Conservation (phyloP, 2,797 vertebrate genomes). For the Xerus rutilus region DNA sequence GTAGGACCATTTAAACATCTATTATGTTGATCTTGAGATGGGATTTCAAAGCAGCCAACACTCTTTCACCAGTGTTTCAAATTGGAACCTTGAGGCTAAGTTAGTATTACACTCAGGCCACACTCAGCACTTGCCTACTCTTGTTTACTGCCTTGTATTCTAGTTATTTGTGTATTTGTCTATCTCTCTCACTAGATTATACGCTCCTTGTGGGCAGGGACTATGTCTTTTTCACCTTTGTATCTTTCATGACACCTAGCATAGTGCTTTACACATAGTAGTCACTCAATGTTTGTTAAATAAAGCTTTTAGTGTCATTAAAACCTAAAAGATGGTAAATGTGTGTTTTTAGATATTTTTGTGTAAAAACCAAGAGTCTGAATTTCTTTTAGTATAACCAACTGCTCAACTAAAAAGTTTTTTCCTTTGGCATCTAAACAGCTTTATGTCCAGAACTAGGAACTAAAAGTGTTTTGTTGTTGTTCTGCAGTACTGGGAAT, state of each 20-base stretch:
- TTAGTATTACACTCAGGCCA: conserved; percentile 79
- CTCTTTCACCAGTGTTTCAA: conserved; percentile 65
- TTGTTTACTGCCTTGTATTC: conserved; percentile 79
- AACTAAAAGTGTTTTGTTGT: neutral
- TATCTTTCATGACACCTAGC: conserved; percentile 77
- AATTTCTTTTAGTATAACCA: conserved; percentile 48
- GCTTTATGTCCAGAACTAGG: conserved; percentile 63
- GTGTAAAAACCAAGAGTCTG: conserved; percentile 55
- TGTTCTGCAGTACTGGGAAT: too few species aligned
- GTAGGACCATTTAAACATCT: conserved; percentile 61
- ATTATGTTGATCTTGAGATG: conserved; percentile 29
- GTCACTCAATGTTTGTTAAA: conserved; percentile 78
- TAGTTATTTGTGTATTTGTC: conserved; percentile 75
- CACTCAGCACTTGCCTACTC: conserved; percentile 73
- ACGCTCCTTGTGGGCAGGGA: conserved; percentile 83
- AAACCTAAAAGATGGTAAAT: conserved; percentile 70
- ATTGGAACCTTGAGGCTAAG: conserved; percentile 72
- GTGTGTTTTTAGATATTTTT: conserved; percentile 76
- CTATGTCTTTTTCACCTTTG: conserved; percentile 75
- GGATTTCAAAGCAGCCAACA: conserved; percentile 71
- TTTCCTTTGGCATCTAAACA: conserved; percentile 58
- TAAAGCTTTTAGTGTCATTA: conserved; percentile 81
- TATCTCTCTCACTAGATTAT: conserved; percentile 79
- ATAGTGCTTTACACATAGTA: conserved; percentile 77
- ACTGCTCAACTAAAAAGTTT: neutral